Evolutionary conservation across 2,888 invertebrate genomes (phyloP), one percentile per base, ranked within the genome.

Genomic region (Chrysina gloriosa): DNA sequence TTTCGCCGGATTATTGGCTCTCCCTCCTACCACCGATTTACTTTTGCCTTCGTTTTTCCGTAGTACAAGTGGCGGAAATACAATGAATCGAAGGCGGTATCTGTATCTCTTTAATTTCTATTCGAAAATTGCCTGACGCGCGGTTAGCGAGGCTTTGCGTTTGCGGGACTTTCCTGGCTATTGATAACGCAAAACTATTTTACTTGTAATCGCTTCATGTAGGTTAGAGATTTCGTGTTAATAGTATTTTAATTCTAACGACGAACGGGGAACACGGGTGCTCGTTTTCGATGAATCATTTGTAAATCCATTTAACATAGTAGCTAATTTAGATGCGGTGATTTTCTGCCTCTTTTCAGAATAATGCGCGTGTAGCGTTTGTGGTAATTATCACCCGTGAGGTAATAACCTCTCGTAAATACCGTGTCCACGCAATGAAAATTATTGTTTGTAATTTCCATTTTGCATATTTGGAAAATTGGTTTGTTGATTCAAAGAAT

Each of bases 31-130:
- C 9, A 45, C 19, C 19, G 45, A n/a, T n/a, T n/a, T 42, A 14
- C 14, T 42, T 45, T 45, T 45, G 45, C 45, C 45, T 45, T 45
- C 45, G 45, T 7, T 42, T 45, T 45, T 45, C 19, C n/a, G n/a
- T n/a, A n/a, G n/a, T n/a, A n/a, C n/a, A n/a, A n/a, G n/a, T n/a
- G n/a, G n/a, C n/a, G n/a, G n/a, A 31, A 31, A n/a, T 31, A 31
- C 9, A 6, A 31, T 31, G 7, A 31, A n/a, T n/a, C n/a, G 31
- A 9, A 31, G n/a, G n/a, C 7, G 31, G 31, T 31, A 31, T 6
- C 31, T 31, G 31, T 39, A 6, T 5, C 6, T 36, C 11, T 36
- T 36, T 9, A 36, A 36, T 36, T 36, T 11, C 36, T 36, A 3
- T n/a, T 36, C 36, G 14, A 36, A n/a, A n/a, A n/a, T n/a, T n/a